These are phyloP conservation scores for Chloroceryle amazona DNA, from an alignment of 2,797 vertebrate genomes.

Conservation along the genomic window DNA sequence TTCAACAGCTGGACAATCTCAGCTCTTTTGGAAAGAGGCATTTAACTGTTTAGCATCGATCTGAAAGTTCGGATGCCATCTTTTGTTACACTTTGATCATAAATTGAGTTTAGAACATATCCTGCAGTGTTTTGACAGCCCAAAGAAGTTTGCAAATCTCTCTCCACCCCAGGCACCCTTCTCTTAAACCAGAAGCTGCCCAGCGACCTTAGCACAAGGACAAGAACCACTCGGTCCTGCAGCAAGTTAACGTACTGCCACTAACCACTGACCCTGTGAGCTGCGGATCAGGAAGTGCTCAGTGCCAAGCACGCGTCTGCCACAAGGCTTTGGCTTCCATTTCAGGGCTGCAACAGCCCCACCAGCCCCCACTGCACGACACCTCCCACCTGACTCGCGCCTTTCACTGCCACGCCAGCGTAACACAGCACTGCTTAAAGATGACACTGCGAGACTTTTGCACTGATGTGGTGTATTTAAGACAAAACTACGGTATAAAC, in stretches of 20 bases:
- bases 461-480: background rate
- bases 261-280: too few species aligned
- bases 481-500: constrained; percentile 42
- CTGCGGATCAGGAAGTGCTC: accelerated
- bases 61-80: background rate
- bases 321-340: accelerated
- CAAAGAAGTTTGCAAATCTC: background rate
- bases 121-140: background rate
- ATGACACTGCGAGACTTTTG: background rate
- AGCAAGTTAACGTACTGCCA: accelerated
- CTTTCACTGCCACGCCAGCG: accelerated
- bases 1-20: background rate
- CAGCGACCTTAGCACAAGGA: accelerated
- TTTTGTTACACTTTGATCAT: background rate
- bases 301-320: accelerated
- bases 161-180: background rate
- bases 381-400: accelerated
- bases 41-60: background rate
- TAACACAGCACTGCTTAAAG: background rate
- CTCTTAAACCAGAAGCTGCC: background rate
- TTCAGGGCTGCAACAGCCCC: background rate
- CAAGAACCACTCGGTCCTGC: accelerated
- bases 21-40: background rate
- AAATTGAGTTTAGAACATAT: accelerated
- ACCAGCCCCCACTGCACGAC: accelerated